These are phyloP conservation scores for Anguilla anguilla DNA, from an alignment of 2,797 vertebrate genomes.

Conservation along the genomic window DNA sequence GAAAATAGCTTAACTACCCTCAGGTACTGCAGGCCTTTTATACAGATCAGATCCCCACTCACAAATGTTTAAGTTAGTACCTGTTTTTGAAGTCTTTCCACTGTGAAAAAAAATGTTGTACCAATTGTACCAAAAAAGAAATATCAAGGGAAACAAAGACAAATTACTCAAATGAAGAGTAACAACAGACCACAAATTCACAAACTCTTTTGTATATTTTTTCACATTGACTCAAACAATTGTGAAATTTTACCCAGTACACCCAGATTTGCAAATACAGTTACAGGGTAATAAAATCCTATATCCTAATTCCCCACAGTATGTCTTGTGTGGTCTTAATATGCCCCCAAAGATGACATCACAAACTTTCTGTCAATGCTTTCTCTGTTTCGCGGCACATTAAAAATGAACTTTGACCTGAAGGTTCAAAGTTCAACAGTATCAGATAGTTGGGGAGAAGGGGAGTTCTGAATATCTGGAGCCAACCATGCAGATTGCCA, in stretches of 20 bases:
- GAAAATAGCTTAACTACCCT: background rate
- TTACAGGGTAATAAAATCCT: background rate
- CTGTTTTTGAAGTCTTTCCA: background rate
- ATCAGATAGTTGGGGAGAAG: background rate
- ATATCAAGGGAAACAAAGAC: too few relatives aligned
- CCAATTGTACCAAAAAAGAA: background rate
- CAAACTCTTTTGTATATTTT: background rate
- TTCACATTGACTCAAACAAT: background rate
- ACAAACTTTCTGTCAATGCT: background rate
- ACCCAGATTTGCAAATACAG: background rate
- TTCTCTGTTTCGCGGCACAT: background rate
- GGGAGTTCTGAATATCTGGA: background rate
- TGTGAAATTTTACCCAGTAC: background rate
- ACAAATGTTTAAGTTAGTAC: background rate
- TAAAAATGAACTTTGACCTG: slow-evolving; percentile 5
- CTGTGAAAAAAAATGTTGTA: background rate
- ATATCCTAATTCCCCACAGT: background rate
- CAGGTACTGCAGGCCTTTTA: background rate
- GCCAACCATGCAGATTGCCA: background rate
- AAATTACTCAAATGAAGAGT: background rate
- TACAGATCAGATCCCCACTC: background rate
- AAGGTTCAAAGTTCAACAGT: background rate
- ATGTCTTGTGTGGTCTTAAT: background rate
- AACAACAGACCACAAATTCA: background rate
- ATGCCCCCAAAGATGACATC: background rate